phyloP scores from a whole-genome alignment of 2,888 invertebrate genomes.

The Poecilobothrus nobilitatus region DNA sequence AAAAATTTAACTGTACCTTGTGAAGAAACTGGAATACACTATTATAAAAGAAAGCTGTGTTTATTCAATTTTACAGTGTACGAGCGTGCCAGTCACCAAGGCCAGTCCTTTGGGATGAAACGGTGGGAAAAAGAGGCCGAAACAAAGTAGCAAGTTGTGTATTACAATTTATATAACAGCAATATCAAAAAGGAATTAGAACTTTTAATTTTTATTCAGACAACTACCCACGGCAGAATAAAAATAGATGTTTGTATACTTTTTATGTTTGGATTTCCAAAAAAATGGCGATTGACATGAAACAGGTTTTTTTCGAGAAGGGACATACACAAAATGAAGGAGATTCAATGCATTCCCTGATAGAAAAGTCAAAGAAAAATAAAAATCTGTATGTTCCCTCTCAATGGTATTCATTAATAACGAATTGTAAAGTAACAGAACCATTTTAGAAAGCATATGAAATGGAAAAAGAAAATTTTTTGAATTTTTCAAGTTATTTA shows the following conservation, averaged over 20 bases:
- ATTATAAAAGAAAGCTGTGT: slow-evolving; percentile 24
- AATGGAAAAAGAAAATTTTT: slow-evolving; percentile 19
- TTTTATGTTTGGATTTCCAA: slow-evolving; percentile 16
- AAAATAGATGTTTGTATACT: slow-evolving; percentile 20
- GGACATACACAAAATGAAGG: slow-evolving; percentile 25
- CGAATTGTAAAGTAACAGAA: slow-evolving; percentile 14
- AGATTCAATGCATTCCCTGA: slow-evolving; percentile 24
- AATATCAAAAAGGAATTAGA: slow-evolving; percentile 13
- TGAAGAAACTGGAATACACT: slow-evolving; percentile 18
- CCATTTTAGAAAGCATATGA: slow-evolving; percentile 18
- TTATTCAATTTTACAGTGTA: slow-evolving; percentile 25
- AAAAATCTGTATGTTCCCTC: slow-evolving; percentile 18
- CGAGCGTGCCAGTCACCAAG: slow-evolving; percentile 21
- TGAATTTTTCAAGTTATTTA: slow-evolving; percentile 24
- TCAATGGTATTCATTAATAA: no score
- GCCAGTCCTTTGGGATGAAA: slow-evolving; percentile 24
- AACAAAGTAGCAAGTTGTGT: slow-evolving; percentile 26
- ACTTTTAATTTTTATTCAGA: slow-evolving; percentile 22
- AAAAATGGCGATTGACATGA: slow-evolving; percentile 19
- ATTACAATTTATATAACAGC: slow-evolving; percentile 19
- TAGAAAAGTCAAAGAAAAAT: slow-evolving; percentile 22
- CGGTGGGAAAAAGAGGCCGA: slow-evolving; percentile 25
- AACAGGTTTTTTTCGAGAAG: slow-evolving; percentile 22
- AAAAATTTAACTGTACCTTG: slow-evolving; percentile 22
- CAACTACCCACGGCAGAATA: slow-evolving; percentile 21